Evolutionary conservation across 2,113 vertebrate species (phyloP).

Genomic region (Spea bombifrons): DNA sequence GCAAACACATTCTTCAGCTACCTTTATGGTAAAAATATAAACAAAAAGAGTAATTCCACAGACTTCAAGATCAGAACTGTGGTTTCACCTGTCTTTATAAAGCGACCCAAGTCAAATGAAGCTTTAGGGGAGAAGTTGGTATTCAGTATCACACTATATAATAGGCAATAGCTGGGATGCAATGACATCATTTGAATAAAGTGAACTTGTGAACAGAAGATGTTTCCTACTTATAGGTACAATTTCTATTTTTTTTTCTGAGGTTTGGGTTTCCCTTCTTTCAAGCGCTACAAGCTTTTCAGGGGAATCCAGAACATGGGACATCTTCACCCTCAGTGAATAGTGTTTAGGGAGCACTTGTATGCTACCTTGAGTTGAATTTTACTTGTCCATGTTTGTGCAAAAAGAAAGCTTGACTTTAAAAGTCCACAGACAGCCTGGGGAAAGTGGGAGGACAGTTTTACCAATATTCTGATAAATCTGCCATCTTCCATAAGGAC

Average conservation of each 20-base stretch:
- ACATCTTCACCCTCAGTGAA: not conserved
- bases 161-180: too few species aligned
- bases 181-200: not conserved
- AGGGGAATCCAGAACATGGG: too few species aligned
- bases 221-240: not conserved
- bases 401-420: constrained; percentile 11
- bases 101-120: too few species aligned
- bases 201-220: constrained; percentile 1
- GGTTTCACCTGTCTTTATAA: too few species aligned
- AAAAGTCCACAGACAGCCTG: constrained; percentile 15
- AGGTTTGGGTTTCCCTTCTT: too few species aligned
- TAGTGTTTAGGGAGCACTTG: not conserved
- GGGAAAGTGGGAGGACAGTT: not conserved
- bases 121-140: too few species aligned
- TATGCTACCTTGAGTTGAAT: not conserved
- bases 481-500: not conserved
- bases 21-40: too few species aligned
- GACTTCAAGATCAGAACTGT: too few species aligned
- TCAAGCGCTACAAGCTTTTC: too few species aligned
- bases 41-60: too few species aligned
- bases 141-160: too few species aligned
- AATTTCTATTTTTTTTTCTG: too few species aligned
- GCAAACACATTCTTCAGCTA: not conserved
- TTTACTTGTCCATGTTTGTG: constrained; percentile 4
- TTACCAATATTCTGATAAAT: not conserved